Evolutionary conservation across 1,140 invertebrate species (phyloP).

Genomic region (Halictus rubicundus): DNA sequence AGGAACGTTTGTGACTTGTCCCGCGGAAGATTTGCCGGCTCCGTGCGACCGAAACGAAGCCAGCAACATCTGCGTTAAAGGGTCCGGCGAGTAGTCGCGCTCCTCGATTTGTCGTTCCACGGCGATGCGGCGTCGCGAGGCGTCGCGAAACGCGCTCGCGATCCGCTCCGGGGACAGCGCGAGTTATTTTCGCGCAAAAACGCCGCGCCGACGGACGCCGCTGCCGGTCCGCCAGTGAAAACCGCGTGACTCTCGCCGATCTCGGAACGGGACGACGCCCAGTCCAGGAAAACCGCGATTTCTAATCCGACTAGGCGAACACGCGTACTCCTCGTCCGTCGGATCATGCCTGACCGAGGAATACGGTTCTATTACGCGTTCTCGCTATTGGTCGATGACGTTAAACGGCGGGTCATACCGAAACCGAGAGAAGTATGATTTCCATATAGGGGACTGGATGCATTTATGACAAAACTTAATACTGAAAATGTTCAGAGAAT

Average conservation of each 20-base stretch:
- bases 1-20: no score
- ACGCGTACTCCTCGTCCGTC: neutral
- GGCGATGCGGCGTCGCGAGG: slow-evolving; percentile 24
- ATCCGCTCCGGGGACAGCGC: neutral
- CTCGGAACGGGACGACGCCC: slow-evolving; percentile 64
- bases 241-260: slow-evolving; percentile 66
- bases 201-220: slow-evolving; percentile 8
- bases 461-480: no score
- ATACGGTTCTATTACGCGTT: no score
- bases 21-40: no score
- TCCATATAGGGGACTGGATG: no score
- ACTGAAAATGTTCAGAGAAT: no score
- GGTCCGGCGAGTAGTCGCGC: slow-evolving; percentile 6
- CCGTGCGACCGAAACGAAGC: neutral
- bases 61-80: slow-evolving; percentile 41
- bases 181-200: slow-evolving; percentile 68
- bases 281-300: slow-evolving; percentile 71
- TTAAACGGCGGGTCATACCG: no score
- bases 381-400: no score
- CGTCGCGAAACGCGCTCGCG: slow-evolving; percentile 13
- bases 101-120: slow-evolving; percentile 55
- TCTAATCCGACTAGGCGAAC: slow-evolving; percentile 58
- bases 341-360: no score
- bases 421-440: no score
- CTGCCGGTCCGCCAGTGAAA: slow-evolving; percentile 57